Evolutionary conservation across 2,888 invertebrate species (phyloP).

Genomic region (Ceratothoa steindachneri): DNA sequence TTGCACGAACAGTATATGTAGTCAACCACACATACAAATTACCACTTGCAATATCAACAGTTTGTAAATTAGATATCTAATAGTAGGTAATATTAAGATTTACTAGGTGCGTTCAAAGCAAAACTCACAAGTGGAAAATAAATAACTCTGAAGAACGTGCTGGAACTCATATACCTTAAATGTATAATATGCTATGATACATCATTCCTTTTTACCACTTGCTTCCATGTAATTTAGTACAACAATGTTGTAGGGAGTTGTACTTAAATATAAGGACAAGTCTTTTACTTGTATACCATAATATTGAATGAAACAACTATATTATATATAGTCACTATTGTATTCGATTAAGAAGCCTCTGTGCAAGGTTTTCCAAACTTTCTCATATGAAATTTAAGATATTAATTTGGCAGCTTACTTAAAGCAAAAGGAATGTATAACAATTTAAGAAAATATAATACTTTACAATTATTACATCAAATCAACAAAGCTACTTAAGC

Average conservation of each 20-base stretch:
- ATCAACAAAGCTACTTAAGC: neutral
- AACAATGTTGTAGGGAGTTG: no score
- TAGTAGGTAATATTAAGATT: neutral
- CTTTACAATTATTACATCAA: neutral
- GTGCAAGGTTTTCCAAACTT: neutral
- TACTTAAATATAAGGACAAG: no score
- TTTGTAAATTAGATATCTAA: neutral
- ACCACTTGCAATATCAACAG: neutral
- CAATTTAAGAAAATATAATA: neutral
- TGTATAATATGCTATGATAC: neutral
- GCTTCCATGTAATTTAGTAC: no score
- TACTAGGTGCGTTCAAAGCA: neutral
- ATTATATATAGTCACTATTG: neutral
- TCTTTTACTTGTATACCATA: no score
- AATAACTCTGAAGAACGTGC: neutral
- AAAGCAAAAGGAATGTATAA: neutral
- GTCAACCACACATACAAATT: neutral
- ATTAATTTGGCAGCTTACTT: neutral
- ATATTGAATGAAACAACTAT: neutral
- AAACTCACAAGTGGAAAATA: neutral
- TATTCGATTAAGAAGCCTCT: neutral
- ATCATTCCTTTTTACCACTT: no score
- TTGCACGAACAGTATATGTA: neutral
- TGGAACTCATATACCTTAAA: neutral
- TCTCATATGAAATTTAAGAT: neutral